These are phyloP conservation scores for Parambassis ranga DNA, from an alignment of 2,797 vertebrate species.

Conservation along the genomic window DNA sequence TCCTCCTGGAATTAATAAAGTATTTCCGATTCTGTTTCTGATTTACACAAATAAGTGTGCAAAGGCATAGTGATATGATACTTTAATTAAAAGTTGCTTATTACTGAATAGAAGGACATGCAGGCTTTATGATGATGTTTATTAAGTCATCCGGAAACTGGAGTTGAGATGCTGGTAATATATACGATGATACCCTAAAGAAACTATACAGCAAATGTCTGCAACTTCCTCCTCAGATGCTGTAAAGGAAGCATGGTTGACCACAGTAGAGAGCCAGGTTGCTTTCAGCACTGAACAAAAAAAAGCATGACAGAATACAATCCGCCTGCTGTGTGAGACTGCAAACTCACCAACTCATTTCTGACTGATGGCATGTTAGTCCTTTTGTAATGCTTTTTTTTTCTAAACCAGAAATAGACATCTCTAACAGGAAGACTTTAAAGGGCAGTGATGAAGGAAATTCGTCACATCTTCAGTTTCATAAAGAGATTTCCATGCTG, in stretches of 20 bases:
- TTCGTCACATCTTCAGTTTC: background rate
- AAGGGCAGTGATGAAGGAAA: background rate
- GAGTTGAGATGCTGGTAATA: no score
- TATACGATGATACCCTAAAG: no score
- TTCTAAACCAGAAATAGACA: background rate
- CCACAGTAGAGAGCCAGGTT: slow-evolving; percentile 4
- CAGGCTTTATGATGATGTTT: no score
- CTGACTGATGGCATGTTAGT: no score
- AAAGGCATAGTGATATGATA: no score
- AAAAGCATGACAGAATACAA: background rate
- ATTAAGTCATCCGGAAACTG: no score
- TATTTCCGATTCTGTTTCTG: no score
- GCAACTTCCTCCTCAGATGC: slow-evolving; percentile 50
- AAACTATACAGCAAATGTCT: no score
- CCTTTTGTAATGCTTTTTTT: background rate
- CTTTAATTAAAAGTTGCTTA: no score
- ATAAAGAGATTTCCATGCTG: background rate
- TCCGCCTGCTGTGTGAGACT: background rate
- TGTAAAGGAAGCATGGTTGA: slow-evolving; percentile 32
- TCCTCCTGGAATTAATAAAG: no score
- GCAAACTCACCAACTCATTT: background rate
- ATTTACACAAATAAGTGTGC: no score
- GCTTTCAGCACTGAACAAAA: background rate
- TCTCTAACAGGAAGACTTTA: background rate
- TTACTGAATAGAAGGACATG: no score